These are phyloP conservation scores for Panthera uncia DNA, from an alignment of 2,113 vertebrate genomes.

Conservation along the genomic window DNA sequence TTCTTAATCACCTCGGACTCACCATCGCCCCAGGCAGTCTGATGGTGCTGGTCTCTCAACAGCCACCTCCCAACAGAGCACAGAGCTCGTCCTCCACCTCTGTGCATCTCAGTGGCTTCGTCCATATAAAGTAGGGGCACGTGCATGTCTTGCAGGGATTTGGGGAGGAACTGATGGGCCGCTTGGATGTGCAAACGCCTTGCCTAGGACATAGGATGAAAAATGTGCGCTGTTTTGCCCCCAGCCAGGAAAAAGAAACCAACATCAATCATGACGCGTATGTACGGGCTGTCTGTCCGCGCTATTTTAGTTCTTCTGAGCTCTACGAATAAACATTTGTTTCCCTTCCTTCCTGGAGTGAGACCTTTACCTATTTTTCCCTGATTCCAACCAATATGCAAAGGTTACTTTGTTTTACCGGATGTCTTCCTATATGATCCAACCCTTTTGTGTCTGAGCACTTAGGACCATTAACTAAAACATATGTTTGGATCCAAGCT, in stretches of 20 bases:
- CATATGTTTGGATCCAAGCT: neutral
- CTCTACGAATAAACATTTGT: neutral
- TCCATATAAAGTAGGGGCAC: rapidly evolving
- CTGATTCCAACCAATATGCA: neutral
- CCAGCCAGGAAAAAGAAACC: neutral
- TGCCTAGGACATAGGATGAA: neutral
- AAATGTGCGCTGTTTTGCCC: neutral
- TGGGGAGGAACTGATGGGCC: neutral
- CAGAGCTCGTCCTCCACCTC: too few relatives aligned
- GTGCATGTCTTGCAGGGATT: rapidly evolving
- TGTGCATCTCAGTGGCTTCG: neutral
- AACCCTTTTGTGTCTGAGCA: neutral
- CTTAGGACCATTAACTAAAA: neutral
- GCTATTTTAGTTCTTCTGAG: neutral
- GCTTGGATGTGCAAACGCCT: rapidly evolving
- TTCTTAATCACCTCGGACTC: neutral
- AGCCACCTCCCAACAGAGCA: neutral
- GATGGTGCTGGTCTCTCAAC: neutral
- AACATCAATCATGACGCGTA: neutral
- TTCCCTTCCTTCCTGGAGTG: neutral
- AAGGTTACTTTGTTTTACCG: neutral
- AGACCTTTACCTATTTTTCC: neutral
- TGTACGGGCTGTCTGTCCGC: neutral
- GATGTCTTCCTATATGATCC: neutral
- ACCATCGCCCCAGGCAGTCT: rapidly evolving